Base-by-base conservation (phyloP, 2,113 vertebrate species). In the Octodon degus region DNA sequence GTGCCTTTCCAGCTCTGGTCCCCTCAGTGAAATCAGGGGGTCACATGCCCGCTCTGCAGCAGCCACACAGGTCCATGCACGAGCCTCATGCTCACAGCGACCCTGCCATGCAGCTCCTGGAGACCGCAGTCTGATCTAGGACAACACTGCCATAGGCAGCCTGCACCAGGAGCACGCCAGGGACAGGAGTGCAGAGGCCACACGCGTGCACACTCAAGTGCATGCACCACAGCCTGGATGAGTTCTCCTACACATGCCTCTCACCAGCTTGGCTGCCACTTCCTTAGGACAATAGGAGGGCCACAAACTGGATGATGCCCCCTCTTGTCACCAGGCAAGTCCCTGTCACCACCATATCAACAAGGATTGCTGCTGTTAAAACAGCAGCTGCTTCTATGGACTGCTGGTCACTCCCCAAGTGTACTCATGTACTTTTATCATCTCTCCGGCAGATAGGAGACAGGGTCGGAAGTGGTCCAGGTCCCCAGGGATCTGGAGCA, bases 41-140 rank as follows among this genome's bases (percentile, higher is more conserved):
- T 17, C 1, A 7, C 43, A 32, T 0, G 24, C 20, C 47, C 0
- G 27, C 19, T 40, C 77, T 13, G 8, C 24, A 34, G 22, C 7
- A 37, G 20, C 12, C 27, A 24, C 2, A 14, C 25, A 58, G 16
- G 4, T 7, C 14, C 0, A 0, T n/a, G 25, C 11, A 2, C 1
- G 20, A 47, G 22, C 8, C 4, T 3, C 8, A 0, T 1, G n/a
- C 67, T 76, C 60, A 22, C 40, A 53, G 80, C 0, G 17, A 53
- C 60, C 25, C 5, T 2, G 0, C 14, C 74, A 27, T 1, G 1
- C 1, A 2, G 25, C 65, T 86, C 65, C 72, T 20, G 25, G 32
- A 20, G 32, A 4, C 50, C 60, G 5, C 1, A 1, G 22, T 72
- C 65, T 40, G 43, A 79, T 5, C 24, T 40, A 50, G 77, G 70